Percentiles rank a stretch among this genome's conserved stretches.
Conservation (phyloP, 2,888 invertebrate species). For the Choristoneura rosaceana region DNA sequence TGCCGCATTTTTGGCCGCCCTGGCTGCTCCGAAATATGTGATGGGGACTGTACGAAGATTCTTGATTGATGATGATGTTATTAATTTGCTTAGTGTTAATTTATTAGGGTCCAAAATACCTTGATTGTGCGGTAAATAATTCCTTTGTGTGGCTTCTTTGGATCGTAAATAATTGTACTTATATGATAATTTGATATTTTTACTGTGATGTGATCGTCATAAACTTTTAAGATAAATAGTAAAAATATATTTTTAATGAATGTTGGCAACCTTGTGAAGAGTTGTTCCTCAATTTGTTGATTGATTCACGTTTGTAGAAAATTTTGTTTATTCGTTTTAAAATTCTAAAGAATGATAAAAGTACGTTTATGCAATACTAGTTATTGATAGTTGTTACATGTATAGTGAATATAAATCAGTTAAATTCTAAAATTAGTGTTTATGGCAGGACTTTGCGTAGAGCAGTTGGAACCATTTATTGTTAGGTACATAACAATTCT, state of each 20-base stretch:
- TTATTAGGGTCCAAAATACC: background rate
- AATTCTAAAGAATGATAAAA: slow-evolving; percentile 34
- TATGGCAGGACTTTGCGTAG: slow-evolving; percentile 20
- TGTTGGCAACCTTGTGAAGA: slow-evolving; percentile 55
- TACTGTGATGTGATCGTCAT: slow-evolving; percentile 60
- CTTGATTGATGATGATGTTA: background rate
- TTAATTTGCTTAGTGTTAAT: background rate
- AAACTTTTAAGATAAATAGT: slow-evolving; percentile 42
- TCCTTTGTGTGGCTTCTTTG: background rate
- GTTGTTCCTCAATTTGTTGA: slow-evolving; percentile 52
- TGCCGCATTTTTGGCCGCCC: too few species aligned
- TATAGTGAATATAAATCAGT: slow-evolving; percentile 39
- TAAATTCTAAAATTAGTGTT: slow-evolving; percentile 43
- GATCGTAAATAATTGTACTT: slow-evolving; percentile 1
- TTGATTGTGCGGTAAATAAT: background rate
- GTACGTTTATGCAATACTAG: slow-evolving; percentile 42
- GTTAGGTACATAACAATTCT: background rate
- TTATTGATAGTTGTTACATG: slow-evolving; percentile 44
- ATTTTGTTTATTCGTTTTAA: slow-evolving; percentile 33
- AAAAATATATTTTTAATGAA: slow-evolving; percentile 50
- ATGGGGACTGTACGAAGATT: background rate
- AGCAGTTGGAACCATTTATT: slow-evolving; percentile 29
- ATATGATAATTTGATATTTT: slow-evolving; percentile 43
- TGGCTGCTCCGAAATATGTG: too few species aligned
- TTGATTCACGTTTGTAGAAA: slow-evolving; percentile 23